phyloP scores from a whole-genome alignment of 2,113 vertebrate genomes.

The Peromyscus polionotus region DNA sequence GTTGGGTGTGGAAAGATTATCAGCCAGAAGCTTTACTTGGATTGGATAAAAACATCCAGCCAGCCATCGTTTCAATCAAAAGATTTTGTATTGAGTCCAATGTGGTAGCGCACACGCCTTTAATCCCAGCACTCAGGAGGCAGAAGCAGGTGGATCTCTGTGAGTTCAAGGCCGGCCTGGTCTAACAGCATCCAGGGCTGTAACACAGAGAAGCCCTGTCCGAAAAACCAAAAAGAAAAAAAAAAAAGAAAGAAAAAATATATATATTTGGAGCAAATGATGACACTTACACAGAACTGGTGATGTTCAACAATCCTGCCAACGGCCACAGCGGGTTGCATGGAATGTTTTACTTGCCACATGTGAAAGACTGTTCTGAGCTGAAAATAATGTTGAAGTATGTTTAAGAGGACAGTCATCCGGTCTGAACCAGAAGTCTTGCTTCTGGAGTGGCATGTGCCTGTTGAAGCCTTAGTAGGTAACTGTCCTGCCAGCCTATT shows the following conservation, averaged over 20 bases:
- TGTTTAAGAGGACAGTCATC: conserved; percentile 4
- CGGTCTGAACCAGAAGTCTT: background rate
- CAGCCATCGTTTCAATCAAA: background rate
- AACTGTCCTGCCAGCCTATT: background rate
- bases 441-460: background rate
- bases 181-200: no score
- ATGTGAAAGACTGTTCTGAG: background rate
- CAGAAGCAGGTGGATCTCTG: no score
- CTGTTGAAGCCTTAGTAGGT: background rate
- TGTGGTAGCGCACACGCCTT: no score
- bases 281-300: background rate
- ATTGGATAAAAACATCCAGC: background rate
- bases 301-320: background rate
- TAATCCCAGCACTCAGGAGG: no score
- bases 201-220: no score
- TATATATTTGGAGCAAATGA: background rate
- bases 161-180: no score
- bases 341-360: conserved; percentile 1
- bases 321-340: background rate
- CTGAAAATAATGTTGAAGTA: background rate
- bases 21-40: background rate
- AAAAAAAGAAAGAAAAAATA: no score
- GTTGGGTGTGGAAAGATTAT: background rate
- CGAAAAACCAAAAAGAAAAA: no score
- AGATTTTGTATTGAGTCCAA: background rate